Evolutionary conservation across 2,113 vertebrate species (phyloP).

Genomic region (Tetrao urogallus): DNA sequence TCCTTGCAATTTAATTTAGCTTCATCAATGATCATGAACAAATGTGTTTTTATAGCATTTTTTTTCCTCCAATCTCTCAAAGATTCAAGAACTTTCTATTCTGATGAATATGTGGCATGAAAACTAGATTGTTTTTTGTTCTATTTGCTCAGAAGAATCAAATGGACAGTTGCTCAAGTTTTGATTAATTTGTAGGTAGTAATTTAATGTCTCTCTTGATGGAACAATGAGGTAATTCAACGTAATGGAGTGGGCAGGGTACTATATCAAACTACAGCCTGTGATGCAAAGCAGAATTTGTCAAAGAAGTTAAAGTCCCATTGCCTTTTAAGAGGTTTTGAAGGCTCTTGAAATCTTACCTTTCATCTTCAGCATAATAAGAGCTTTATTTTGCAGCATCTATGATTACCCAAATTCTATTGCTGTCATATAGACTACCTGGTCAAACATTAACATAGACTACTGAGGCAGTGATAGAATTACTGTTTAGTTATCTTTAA

Average conservation of each 20-base stretch:
- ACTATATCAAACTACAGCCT: background rate
- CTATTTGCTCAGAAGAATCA: background rate
- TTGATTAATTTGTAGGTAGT: background rate
- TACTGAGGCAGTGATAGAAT: background rate
- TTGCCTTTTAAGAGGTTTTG: background rate
- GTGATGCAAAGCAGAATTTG: background rate
- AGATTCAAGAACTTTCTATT: background rate
- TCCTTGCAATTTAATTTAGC: background rate
- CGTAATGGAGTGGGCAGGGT: background rate
- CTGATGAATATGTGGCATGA: background rate
- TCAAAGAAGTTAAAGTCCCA: background rate
- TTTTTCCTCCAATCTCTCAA: background rate
- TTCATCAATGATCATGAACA: background rate
- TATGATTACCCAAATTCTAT: background rate
- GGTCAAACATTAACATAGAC: background rate
- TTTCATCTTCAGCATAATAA: background rate
- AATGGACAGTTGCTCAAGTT: background rate
- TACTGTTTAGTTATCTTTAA: background rate
- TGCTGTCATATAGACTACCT: background rate
- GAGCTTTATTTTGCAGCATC: background rate
- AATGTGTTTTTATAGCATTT: background rate
- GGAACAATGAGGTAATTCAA: background rate
- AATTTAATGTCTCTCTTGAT: background rate
- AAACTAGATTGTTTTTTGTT: background rate
- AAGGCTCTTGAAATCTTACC: background rate